These are phyloP conservation scores for Planococcus citri DNA, from an alignment of 1,140 invertebrate species.

Conservation along the genomic window DNA sequence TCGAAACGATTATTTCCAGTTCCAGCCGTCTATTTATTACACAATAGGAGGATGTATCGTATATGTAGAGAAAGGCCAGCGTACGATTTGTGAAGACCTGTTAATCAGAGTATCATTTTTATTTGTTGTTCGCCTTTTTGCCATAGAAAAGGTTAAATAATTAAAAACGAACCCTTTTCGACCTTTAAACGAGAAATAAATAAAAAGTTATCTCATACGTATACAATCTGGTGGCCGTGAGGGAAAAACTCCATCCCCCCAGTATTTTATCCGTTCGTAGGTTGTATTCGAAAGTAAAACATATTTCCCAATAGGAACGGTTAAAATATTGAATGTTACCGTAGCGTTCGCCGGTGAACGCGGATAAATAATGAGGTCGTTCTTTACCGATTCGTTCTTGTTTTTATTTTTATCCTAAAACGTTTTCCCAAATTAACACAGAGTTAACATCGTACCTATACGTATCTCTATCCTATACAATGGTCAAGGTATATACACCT, in stretches of 20 bases:
- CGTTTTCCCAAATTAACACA: background rate
- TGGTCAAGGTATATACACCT: too few relatives aligned
- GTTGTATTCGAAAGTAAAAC: conserved; percentile 13
- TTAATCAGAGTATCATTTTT: conserved; percentile 17
- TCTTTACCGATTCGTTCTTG: background rate
- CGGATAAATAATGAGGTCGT: conserved; percentile 16
- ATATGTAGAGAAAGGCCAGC: background rate
- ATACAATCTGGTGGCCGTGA: conserved; percentile 16
- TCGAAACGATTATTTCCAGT: background rate
- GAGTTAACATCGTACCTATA: too few relatives aligned
- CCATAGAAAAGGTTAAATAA: conserved; percentile 13
- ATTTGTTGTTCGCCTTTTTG: conserved; percentile 9
- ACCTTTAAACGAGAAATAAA: conserved; percentile 18
- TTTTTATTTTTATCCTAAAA: background rate
- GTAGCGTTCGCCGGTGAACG: background rate
- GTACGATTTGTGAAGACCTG: conserved; percentile 8
- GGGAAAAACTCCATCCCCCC: conserved; percentile 7
- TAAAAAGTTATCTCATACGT: conserved; percentile 20
- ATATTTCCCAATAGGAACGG: conserved; percentile 20
- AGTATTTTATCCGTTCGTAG: background rate
- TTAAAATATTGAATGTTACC: conserved; percentile 19
- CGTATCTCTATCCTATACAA: too few relatives aligned
- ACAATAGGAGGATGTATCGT: too few relatives aligned
- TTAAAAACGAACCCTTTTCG: conserved; percentile 16
- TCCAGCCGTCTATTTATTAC: background rate